These are phyloP conservation scores for Drosophila kanapiae DNA, from an alignment of 1,140 invertebrate genomes.

Conservation along the genomic window DNA sequence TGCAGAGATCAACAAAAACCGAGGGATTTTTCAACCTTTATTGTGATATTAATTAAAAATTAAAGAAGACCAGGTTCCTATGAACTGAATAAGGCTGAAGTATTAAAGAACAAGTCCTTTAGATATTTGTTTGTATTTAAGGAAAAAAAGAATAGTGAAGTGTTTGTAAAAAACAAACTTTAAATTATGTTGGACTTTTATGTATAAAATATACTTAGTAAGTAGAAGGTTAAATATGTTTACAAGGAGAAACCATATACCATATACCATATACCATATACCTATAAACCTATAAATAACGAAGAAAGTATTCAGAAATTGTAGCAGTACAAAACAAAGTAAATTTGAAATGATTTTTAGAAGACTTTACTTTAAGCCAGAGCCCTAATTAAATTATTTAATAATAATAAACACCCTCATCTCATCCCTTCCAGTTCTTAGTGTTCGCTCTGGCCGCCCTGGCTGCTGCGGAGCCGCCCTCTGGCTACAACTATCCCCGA, in stretches of 20 bases:
- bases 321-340: neutral
- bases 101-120: no score
- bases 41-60: neutral
- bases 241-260: neutral
- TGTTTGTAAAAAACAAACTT: neutral
- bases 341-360: neutral
- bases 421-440: constrained; percentile 87
- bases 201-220: neutral
- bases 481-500: constrained; percentile 89
- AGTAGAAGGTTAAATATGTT: neutral
- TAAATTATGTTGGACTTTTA: neutral
- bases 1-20: neutral
- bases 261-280: no score
- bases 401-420: constrained; percentile 5
- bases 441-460: constrained; percentile 88
- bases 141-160: neutral
- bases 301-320: neutral
- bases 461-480: constrained; percentile 88
- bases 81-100: no score
- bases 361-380: neutral
- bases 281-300: neutral
- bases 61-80: no score
- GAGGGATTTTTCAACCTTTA: neutral
- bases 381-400: neutral
- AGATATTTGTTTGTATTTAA: neutral